phyloP scores from a whole-genome alignment of 1,140 invertebrate genomes.

The Philotrypesis tridentata region DNA sequence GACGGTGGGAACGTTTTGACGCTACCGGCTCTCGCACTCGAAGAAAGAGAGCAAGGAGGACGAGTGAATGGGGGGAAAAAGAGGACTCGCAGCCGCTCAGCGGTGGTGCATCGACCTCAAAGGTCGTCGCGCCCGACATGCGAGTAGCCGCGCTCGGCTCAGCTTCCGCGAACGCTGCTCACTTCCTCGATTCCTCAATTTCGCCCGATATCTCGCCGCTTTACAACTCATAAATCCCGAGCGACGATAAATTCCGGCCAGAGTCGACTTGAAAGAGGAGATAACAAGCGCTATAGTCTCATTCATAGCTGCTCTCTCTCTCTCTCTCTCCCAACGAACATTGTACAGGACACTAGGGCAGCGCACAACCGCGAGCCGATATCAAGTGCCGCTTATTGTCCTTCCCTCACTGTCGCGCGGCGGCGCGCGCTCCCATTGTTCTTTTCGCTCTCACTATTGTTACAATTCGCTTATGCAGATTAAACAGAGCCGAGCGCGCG shows the following conservation, averaged over 20 bases:
- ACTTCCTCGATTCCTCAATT: conserved; percentile 26
- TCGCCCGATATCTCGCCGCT: neutral
- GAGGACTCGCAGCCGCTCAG: conserved; percentile 11
- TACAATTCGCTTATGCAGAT: conserved; percentile 36
- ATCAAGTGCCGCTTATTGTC: conserved; percentile 43
- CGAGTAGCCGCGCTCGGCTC: neutral
- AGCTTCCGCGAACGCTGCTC: neutral
- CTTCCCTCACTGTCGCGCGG: conserved; percentile 41
- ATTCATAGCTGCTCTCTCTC: too few relatives aligned
- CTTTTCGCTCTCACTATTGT: conserved; percentile 13
- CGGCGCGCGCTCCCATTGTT: neutral
- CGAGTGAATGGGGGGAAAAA: conserved; percentile 24
- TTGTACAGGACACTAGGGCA: neutral
- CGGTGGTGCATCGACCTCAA: conserved; percentile 71
- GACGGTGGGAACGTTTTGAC: conserved; percentile 73
- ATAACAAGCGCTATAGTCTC: conserved; percentile 16
- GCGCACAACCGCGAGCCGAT: neutral
- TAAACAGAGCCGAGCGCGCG: neutral
- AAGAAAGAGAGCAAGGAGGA: conserved; percentile 48
- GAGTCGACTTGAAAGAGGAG: too few relatives aligned
- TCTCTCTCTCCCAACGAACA: too few relatives aligned
- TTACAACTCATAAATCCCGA: too few relatives aligned
- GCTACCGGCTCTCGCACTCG: conserved; percentile 53
- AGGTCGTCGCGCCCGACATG: conserved; percentile 64
- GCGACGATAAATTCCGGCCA: too few relatives aligned